A percentile compares a stretch with the other conserved stretches of the same genome.
phyloP scores from a whole-genome alignment of 2,113 vertebrate genomes.

The Calcarius ornatus region DNA sequence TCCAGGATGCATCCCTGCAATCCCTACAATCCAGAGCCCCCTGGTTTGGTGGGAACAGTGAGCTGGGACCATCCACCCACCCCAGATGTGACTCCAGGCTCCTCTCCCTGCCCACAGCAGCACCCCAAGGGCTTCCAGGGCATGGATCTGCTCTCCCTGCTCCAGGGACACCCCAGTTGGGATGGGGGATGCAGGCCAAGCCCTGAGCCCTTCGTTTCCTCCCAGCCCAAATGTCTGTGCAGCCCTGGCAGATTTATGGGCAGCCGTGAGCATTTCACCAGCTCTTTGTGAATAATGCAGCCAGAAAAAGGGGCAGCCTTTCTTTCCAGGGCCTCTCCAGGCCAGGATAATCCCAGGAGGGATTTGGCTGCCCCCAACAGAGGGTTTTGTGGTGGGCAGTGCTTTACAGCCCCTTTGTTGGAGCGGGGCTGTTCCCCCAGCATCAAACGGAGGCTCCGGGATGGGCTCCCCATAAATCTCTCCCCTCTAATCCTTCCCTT shows the following conservation, averaged over 20 bases:
- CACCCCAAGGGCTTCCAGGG: not conserved
- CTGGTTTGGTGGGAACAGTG: not conserved
- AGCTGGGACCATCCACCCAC: not conserved
- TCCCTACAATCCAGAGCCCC: not conserved
- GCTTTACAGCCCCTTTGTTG: slow-evolving; percentile 31
- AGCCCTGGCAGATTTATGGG: slow-evolving; percentile 35
- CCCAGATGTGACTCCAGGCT: not conserved
- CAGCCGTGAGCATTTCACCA: slow-evolving; percentile 30
- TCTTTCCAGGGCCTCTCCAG: not conserved
- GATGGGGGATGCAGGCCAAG: not conserved
- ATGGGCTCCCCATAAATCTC: slow-evolving; percentile 56
- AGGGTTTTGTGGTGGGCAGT: not conserved
- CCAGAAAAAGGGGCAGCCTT: slow-evolving; percentile 29
- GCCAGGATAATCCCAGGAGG: slow-evolving; percentile 27
- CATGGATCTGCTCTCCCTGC: not conserved
- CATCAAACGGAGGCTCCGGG: slow-evolving; percentile 9
- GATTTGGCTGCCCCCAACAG: slow-evolving; percentile 24
- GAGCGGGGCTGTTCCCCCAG: not conserved
- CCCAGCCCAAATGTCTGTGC: not conserved
- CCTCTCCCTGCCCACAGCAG: not conserved
- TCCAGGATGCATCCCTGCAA: not conserved
- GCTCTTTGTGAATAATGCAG: slow-evolving; percentile 45
- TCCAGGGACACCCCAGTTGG: accelerated
- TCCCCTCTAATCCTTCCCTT: slow-evolving; percentile 12
- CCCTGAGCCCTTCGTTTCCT: not conserved